Evolutionary conservation across 2,797 vertebrate genomes (phyloP).

Genomic region (Psittacula derbiana): DNA sequence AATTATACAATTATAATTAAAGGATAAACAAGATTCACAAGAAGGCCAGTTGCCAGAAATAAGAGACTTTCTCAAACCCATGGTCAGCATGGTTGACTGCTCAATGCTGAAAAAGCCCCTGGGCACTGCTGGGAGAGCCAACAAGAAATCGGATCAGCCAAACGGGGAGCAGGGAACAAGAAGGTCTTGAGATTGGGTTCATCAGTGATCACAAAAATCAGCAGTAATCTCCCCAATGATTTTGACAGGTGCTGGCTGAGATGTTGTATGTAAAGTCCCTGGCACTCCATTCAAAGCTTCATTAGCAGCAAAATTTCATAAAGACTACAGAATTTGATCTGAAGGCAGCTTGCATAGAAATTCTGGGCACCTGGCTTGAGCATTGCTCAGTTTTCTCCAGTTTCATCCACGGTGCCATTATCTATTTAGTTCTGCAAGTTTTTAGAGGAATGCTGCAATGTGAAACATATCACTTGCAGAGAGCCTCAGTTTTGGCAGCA

Average conservation of each 20-base stretch:
- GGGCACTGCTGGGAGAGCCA: background rate
- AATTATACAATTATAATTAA: background rate
- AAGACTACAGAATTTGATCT: constrained; percentile 34
- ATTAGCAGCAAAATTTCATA: constrained; percentile 20
- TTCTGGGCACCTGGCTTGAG: constrained; percentile 33
- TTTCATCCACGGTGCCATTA: constrained; percentile 20
- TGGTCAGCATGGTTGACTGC: fast-evolving
- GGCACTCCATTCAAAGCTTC: background rate
- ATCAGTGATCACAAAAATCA: background rate
- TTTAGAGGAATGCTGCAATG: constrained; percentile 46
- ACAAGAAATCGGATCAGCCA: background rate
- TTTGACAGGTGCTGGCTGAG: constrained; percentile 10
- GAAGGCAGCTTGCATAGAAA: constrained; percentile 35
- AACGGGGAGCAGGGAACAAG: background rate
- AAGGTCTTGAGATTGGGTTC: background rate
- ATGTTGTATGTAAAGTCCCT: background rate
- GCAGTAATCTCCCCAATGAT: background rate
- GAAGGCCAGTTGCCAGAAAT: background rate
- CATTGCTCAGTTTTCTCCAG: constrained; percentile 24
- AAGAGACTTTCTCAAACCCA: background rate
- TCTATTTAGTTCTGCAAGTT: constrained; percentile 63
- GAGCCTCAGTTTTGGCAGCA: constrained; percentile 42
- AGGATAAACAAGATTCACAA: background rate
- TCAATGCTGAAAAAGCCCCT: background rate
- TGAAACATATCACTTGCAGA: constrained; percentile 56